Evolutionary conservation across 1,140 invertebrate genomes (phyloP), one percentile per base, ranked within the genome.

Genomic region (Drosophila cardini): DNA sequence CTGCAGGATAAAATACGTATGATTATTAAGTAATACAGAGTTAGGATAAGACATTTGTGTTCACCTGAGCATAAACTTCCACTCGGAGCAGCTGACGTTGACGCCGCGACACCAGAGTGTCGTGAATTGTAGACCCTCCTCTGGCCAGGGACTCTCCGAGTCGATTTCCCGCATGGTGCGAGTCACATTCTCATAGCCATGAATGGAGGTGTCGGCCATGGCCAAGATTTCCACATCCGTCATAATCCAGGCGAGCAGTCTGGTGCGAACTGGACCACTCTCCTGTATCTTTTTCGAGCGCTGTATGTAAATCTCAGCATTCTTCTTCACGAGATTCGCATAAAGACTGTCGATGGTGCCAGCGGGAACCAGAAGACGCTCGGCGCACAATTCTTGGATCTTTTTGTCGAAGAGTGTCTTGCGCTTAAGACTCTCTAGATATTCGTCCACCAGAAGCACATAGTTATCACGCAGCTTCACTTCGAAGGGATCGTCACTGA

Each of bases 401-500:
- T 94, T 90, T 4, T 96, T 94, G 84, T 99, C 98, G 11, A 99
- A 93, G 93, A 99, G 96, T 60, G 96, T 95, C 67, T 96, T 94
- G n/a, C 99, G 93, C 90, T 99, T 98, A 72, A 98, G 94, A 89
- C 97, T 98, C 90, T 99, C 98, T 82, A 97, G 96, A 80, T 98
- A 98, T 92, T 99, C 99, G 91, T 99, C 98, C 87, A 98, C 98
- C 16, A 99, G 90, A 0, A 99, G 93, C 90, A 99, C 98, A 92
- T 98, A 99, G 92, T 99, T 99, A 82, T 99, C 97, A 1, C 98
- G 94, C 2, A 99, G 93, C 87, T 97, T 98, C 0, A 99, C 98
- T 93, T 99, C 98, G 91, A 99, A 99, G 1, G 98, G 98, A 95
- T 99, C 98, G 92, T 99, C 99, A 73, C 96, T 96, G 91, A 99